Evolutionary conservation across 1,140 invertebrate genomes (phyloP).

Genomic region (Drosophila neocordata): DNA sequence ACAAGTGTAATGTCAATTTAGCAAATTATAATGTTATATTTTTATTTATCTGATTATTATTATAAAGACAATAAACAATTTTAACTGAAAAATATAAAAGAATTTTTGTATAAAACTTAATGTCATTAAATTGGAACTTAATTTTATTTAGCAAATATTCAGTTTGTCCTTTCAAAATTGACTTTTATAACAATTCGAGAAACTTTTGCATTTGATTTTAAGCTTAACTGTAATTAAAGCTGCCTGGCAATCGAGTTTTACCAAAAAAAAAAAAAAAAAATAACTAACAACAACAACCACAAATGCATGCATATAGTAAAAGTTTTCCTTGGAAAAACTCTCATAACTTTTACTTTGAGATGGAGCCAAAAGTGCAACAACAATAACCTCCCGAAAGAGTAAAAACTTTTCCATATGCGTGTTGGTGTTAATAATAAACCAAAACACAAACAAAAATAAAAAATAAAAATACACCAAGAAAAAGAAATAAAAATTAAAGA

Average conservation of each 20-base stretch:
- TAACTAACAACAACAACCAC: constrained; percentile 27
- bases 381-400: constrained; percentile 55
- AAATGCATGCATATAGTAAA: constrained; percentile 38
- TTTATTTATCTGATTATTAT: no score
- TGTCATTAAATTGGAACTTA: background rate
- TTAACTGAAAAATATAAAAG: no score
- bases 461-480: background rate
- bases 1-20: no score
- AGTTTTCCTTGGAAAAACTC: constrained; percentile 58
- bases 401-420: constrained; percentile 51
- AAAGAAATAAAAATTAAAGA: constrained; percentile 2
- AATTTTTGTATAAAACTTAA: no score
- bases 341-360: constrained; percentile 80
- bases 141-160: background rate
- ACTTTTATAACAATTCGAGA: constrained; percentile 73
- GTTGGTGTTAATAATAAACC: constrained; percentile 35
- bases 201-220: constrained; percentile 78
- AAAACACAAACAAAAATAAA: constrained; percentile 3
- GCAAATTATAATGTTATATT: no score
- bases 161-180: constrained; percentile 22
- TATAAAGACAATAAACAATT: no score
- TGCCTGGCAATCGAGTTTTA: constrained; percentile 51
- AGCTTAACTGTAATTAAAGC: constrained; percentile 78
- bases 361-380: constrained; percentile 56
- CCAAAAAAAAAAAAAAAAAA: constrained; percentile 53